These are phyloP conservation scores for Schizopygopsis malacanthus DNA, from an alignment of 2,797 vertebrate genomes.

Conservation along the genomic window DNA sequence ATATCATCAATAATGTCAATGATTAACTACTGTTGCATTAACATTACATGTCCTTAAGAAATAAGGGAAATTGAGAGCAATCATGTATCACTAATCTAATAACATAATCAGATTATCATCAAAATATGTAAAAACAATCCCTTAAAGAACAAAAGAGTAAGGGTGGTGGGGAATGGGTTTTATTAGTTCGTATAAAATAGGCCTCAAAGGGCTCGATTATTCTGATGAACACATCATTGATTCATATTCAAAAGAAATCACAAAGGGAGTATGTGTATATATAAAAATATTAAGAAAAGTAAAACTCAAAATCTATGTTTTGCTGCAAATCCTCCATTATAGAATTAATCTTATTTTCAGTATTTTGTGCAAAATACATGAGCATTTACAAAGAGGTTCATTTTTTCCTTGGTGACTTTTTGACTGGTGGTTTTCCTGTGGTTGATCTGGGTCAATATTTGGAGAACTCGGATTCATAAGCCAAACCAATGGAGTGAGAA, in stretches of 20 bases:
- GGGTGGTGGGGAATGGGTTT: not conserved
- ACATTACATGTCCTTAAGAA: conserved; percentile 6
- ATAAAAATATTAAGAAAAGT: not conserved
- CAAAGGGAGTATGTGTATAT: not conserved
- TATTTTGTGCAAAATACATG: conserved; percentile 61
- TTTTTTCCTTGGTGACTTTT: conserved; percentile 50
- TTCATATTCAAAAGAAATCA: conserved; percentile 20
- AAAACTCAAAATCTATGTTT: conserved; percentile 26
- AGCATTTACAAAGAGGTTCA: conserved; percentile 59
- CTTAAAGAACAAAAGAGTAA: conserved; percentile 3
- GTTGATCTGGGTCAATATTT: conserved; percentile 61
- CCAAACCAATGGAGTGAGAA: conserved; percentile 43
- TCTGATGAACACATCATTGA: not conserved
- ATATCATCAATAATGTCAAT: not conserved
- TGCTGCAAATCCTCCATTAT: conserved; percentile 19
- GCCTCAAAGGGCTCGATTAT: not conserved
- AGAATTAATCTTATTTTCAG: conserved; percentile 56
- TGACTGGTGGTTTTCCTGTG: conserved; percentile 58
- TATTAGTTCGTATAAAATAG: not conserved
- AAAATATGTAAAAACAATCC: conserved; percentile 12
- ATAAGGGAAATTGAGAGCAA: conserved; percentile 11
- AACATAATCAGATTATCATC: not conserved
- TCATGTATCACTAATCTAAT: conserved; percentile 7
- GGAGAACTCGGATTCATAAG: conserved; percentile 48
- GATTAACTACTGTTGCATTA: conserved; percentile 13